phyloP scores from a whole-genome alignment of 2,113 vertebrate genomes.

The Lagenorhynchus albirostris region DNA sequence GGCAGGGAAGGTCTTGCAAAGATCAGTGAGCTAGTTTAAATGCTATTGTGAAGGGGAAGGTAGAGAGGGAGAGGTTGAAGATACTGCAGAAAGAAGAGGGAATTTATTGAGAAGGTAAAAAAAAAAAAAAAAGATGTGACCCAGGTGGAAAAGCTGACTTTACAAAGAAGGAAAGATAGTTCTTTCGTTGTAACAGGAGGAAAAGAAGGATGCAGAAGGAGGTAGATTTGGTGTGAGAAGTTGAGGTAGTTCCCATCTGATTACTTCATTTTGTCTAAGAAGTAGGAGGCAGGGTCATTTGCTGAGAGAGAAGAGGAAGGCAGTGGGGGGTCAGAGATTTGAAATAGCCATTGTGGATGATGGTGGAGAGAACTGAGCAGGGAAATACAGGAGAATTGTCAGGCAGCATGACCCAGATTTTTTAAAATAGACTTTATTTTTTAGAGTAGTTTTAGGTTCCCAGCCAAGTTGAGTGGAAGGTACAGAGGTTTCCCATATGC shows the following conservation, averaged over 20 bases:
- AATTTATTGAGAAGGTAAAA: slow-evolving; percentile 10
- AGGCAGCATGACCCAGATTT: neutral
- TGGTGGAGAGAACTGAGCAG: neutral
- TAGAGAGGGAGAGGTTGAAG: neutral
- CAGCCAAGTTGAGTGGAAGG: neutral
- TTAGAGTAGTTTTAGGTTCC: neutral
- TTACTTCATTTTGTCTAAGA: slow-evolving; percentile 35
- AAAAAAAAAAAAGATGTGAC: neutral
- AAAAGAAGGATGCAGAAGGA: neutral
- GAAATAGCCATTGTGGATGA: neutral
- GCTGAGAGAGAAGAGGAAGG: neutral
- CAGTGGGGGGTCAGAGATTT: slow-evolving; percentile 1
- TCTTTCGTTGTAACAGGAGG: neutral
- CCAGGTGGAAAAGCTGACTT: neutral
- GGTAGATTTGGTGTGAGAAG: slow-evolving; percentile 1
- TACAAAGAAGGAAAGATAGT: neutral
- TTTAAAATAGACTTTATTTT: neutral
- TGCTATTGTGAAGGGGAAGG: slow-evolving; percentile 12
- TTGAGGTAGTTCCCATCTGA: neutral
- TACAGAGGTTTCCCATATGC: neutral
- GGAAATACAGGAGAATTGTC: neutral
- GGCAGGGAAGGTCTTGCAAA: neutral
- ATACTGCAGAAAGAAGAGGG: slow-evolving; percentile 9
- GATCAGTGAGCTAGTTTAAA: neutral
- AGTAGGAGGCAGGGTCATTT: slow-evolving; percentile 4